Base-by-base conservation (phyloP, 2,888 invertebrate species). In the Dasysyrphus tricinctus region DNA sequence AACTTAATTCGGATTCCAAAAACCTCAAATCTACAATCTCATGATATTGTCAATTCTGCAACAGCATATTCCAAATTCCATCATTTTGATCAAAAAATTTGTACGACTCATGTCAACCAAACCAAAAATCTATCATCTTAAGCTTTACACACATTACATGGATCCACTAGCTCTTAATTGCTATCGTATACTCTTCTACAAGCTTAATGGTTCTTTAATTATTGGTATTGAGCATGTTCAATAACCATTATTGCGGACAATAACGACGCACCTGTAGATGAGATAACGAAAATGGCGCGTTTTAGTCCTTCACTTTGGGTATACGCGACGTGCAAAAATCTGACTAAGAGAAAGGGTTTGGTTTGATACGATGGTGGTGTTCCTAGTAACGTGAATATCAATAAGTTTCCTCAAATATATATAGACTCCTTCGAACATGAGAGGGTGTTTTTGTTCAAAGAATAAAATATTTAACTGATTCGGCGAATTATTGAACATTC, bases 231-330 rank as follows among this genome's bases (percentile, higher is more conserved):
- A 78, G 85, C 81, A 81, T 85, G 81, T 85, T 73, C 81, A 69
- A 85, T 61, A 73, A 65, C 69, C 80, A 85, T 85, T 54, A 80
- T 49, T 32, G 42, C 69, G 42, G 65, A 39, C 54, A 80, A 70
- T 32, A 77, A 74, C 85, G 77, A 74, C 81, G 77, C 85, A 85
- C 85, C 85, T 85, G 85, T 85, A 85, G 85, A 78, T 81, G 63
- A 44, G 47, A 44, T 19, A 44, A 67, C 19, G 44, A 74, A 39
- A 65, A 78, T 61, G 61, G 47, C 59, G 75, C 44, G 49, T 44
- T 72, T 47, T n/a, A 67, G n/a, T 6, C 29, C 29, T 39, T 72
- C 49, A 69, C 61, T 29, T 7, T 39, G 37, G 42, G 2, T 6
- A n/a, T 3, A 34, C 34, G 39, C 3, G 54, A 61, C 78, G 78